Percentiles rank a stretch among this genome's conserved stretches.
Conservation (phyloP, 2,113 vertebrate species). For the Rhinoderma darwinii region DNA sequence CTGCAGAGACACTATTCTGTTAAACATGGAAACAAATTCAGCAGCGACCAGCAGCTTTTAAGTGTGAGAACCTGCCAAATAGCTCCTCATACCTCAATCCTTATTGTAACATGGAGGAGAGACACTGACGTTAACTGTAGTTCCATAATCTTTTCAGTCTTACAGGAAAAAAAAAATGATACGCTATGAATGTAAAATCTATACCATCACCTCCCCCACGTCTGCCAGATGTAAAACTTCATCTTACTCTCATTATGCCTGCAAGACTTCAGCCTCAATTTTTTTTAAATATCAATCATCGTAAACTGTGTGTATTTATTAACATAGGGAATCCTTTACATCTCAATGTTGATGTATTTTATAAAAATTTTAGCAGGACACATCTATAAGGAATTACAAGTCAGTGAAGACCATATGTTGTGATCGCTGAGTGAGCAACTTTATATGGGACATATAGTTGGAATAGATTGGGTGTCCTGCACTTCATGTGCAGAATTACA, state of each 20-base stretch:
- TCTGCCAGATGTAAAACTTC: not conserved
- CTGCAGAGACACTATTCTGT: no score
- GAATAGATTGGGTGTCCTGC: not conserved
- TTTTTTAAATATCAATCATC: not conserved
- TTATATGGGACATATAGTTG: not conserved
- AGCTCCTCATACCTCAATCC: not conserved
- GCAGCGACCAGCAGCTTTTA: not conserved
- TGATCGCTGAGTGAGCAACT: not conserved
- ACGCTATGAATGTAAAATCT: not conserved
- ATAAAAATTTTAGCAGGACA: not conserved
- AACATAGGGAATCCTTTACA: not conserved
- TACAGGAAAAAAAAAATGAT: no score
- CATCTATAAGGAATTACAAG: not conserved
- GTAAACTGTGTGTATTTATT: not conserved
- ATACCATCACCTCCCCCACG: not conserved
- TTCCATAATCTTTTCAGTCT: not conserved
- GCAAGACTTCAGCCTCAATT: not conserved
- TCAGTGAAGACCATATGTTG: not conserved
- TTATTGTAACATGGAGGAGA: not conserved
- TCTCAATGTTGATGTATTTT: not conserved
- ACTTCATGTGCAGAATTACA: not conserved
- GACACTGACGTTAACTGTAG: not conserved
- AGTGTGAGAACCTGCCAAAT: not conserved
- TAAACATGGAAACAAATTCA: no score
- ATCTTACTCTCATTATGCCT: not conserved